Conservation (phyloP, 1,140 invertebrate species). For the Drosophila rhopaloa region DNA sequence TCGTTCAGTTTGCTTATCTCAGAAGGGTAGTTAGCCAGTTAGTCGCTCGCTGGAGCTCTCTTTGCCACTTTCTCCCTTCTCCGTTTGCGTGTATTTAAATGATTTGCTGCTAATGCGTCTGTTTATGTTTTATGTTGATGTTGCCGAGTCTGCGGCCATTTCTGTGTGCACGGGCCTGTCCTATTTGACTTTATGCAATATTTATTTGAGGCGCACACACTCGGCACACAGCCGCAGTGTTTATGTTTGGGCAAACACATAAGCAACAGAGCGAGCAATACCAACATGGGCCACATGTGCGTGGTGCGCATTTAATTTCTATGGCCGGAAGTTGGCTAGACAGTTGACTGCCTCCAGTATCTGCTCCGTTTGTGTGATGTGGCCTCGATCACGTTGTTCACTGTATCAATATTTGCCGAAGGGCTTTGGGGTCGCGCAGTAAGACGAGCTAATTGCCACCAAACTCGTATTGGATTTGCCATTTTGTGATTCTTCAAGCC, state of each 20-base stretch:
- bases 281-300: conserved; percentile 57
- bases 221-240: conserved; percentile 52
- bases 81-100: conserved; percentile 70
- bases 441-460: conserved; percentile 52
- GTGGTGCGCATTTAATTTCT: conserved; percentile 80
- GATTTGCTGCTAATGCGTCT: conserved; percentile 79
- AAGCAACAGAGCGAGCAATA: conserved; percentile 29
- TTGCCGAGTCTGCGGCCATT: conserved; percentile 48
- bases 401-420: conserved; percentile 58
- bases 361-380: conserved; percentile 21
- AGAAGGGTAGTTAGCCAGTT: conserved; percentile 66
- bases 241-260: conserved; percentile 62
- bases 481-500: background rate
- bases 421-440: conserved; percentile 47
- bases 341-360: conserved; percentile 65
- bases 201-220: conserved; percentile 70
- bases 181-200: conserved; percentile 79
- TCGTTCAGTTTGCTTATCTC: conserved; percentile 12
- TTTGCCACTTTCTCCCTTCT: background rate
- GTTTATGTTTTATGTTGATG: conserved; percentile 81
- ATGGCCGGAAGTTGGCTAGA: conserved; percentile 78
- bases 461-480: conserved; percentile 32
- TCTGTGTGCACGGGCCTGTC: conserved; percentile 38
- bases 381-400: conserved; percentile 13
- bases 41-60: conserved; percentile 22